phyloP scores from a whole-genome alignment of 2,888 invertebrate genomes.

The Caenorhabditis sp. region DNA sequence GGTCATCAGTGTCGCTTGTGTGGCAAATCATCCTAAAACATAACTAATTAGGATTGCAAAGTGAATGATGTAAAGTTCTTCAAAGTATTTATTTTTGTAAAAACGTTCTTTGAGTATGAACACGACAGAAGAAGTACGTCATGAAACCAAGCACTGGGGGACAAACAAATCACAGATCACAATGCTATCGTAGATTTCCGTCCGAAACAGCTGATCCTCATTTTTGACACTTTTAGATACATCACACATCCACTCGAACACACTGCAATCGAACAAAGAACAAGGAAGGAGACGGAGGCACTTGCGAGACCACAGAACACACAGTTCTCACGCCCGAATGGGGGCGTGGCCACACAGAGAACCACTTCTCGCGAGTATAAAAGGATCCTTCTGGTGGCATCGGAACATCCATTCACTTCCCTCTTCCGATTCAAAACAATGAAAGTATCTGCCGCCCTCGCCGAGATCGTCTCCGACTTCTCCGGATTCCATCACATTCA shows the following conservation, averaged over 20 bases:
- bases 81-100: not conserved
- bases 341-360: not conserved
- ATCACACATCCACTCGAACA: not conserved
- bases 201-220: too few species aligned
- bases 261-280: not conserved
- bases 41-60: not conserved
- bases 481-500: constrained; percentile 42
- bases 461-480: constrained; percentile 44
- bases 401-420: not conserved
- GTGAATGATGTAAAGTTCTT: not conserved
- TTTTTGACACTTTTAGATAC: too few species aligned
- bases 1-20: not conserved
- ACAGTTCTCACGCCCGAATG: not conserved
- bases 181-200: too few species aligned
- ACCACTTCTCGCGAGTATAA: not conserved
- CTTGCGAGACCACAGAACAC: constrained; percentile 5
- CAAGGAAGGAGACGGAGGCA: too few species aligned
- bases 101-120: too few species aligned
- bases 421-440: constrained; percentile 7
- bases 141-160: too few species aligned
- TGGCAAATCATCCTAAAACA: too few species aligned
- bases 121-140: too few species aligned
- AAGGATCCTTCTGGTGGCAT: not conserved
- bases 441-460: constrained; percentile 28
- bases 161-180: too few species aligned